Percentiles rank a stretch among this genome's conserved stretches.
Evolutionary conservation across 2,797 vertebrate species (phyloP).

Genomic region (Zenarchopterus dispar): DNA sequence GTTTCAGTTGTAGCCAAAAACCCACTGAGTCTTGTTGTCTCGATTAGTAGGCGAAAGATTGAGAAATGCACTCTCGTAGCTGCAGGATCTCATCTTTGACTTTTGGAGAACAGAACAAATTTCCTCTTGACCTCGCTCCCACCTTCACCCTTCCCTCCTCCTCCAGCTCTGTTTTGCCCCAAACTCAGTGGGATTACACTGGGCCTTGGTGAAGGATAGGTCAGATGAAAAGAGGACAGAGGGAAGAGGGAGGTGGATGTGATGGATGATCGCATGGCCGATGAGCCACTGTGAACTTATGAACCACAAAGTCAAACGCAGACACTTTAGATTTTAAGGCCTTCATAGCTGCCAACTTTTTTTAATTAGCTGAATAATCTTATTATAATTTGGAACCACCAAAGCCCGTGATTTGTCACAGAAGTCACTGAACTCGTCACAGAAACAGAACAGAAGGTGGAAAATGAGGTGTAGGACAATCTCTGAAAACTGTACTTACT

Average conservation of each 20-base stretch:
- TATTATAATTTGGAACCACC: too few species aligned
- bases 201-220: constrained; percentile 68
- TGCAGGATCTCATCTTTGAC: constrained; percentile 35
- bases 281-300: constrained; percentile 25
- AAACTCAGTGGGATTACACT: constrained; percentile 64
- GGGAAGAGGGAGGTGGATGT: constrained; percentile 38
- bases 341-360: background rate
- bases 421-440: too few species aligned
- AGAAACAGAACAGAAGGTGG: too few species aligned
- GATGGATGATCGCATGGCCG: constrained; percentile 51
- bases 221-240: constrained; percentile 44
- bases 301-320: constrained; percentile 13
- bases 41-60: background rate
- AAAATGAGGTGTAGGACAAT: too few species aligned
- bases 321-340: constrained; percentile 4
- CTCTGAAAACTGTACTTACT: too few species aligned
- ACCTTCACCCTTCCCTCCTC: constrained; percentile 31
- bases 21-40: background rate
- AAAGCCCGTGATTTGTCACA: too few species aligned
- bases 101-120: constrained; percentile 26
- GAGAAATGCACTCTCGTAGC: constrained; percentile 4
- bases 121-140: constrained; percentile 28
- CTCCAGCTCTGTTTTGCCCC: constrained; percentile 61
- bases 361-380: background rate
- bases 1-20: background rate